These are phyloP conservation scores for human DNA, from an alignment of 2,113 vertebrate genomes.

Conservation along the genomic window GRCh38 chr5:71042001-71042500, in stretches of 20 bases:
- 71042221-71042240: constrained; percentile 97
- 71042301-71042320: not conserved
- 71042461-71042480: too few species aligned
- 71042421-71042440: too few species aligned
- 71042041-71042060: not conserved
- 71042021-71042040: not conserved
- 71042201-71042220: constrained; percentile 97
- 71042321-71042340: not conserved
- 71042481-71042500: too few species aligned
- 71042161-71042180: constrained; percentile 83
- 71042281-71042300: constrained; percentile 83
- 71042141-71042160: not conserved
- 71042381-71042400: not conserved
- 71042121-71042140: not conserved
- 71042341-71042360: not conserved
- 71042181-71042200: constrained; percentile 98
- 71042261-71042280: constrained; percentile 90
- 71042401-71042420: too few species aligned
- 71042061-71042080: constrained; percentile 10
- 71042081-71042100: not conserved
- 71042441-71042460: too few species aligned
- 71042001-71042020: not conserved
- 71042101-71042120: constrained; percentile 12
- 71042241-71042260: constrained; percentile 92
- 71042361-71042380: not conserved